phyloP scores from a whole-genome alignment of 2,888 invertebrate genomes.

The Odontocolon sp. region DNA sequence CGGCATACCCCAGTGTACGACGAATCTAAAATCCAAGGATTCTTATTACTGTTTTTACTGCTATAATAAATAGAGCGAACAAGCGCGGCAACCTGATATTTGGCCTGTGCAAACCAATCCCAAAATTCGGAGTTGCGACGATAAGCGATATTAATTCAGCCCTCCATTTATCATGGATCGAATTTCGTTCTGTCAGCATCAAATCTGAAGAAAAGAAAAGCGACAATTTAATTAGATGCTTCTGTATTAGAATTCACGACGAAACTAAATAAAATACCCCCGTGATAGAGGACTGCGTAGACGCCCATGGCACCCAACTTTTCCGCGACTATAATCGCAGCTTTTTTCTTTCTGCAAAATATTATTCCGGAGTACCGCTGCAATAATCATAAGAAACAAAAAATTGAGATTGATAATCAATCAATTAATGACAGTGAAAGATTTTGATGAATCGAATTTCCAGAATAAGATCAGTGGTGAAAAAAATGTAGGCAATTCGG shows the following conservation, averaged over 20 bases:
- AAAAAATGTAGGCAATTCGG: too few species aligned
- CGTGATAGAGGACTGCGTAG: conserved; percentile 21
- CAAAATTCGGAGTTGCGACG: conserved; percentile 20
- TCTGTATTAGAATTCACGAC: too few species aligned
- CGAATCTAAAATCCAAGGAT: conserved; percentile 14
- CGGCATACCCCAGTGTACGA: conserved; percentile 45
- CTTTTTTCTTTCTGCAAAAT: conserved; percentile 44
- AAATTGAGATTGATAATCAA: too few species aligned
- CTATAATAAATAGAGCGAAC: neutral
- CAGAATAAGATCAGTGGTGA: too few species aligned
- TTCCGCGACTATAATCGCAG: neutral
- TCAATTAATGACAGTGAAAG: too few species aligned
- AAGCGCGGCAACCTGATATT: conserved; percentile 27
- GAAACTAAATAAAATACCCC: conserved; percentile 24
- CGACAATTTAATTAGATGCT: too few species aligned
- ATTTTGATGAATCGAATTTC: too few species aligned
- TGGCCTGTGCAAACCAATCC: conserved; percentile 14
- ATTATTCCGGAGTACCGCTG: conserved; percentile 35
- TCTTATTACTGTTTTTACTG: neutral
- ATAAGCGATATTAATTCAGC: conserved; percentile 24
- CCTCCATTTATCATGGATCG: conserved; percentile 15
- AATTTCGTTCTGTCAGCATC: neutral
- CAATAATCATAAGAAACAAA: conserved; percentile 4
- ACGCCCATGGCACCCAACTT: neutral
- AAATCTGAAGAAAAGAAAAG: conserved; percentile 13